Base-by-base conservation (phyloP, 2,113 vertebrate species). In the Proterorhinus semilunaris region DNA sequence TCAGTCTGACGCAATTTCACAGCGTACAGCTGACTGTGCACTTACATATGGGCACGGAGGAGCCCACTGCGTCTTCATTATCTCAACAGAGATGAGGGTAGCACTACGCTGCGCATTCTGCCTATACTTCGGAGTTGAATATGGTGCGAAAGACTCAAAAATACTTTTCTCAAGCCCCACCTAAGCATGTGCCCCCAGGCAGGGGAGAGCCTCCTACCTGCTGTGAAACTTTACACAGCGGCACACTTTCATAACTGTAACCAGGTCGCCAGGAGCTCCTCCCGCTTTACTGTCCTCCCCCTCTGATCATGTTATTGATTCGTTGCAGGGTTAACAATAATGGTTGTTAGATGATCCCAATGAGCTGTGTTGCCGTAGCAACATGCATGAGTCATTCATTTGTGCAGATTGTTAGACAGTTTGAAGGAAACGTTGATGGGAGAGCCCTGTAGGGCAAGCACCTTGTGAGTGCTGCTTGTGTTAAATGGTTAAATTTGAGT, bases 151-250 rank as follows among this genome's bases (percentile, higher is more conserved):
- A 82, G 68, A 53, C 83, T 73, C 68, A 88, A 87, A 89, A 58
- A 58, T 92, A 88, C 85, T 90, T 90, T 91, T 91, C 85, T 87
- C 73, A 85, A 85, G 88, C 90, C 89, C 88, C 91, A 91, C 91
- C 90, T 90, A 68, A 84, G 86, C 4, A 4, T 86, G 83, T 72
- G 85, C 81, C 92, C 86, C 61, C 9, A 88, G 88, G 92, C 87
- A 21, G 78, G 85, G 88, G 91, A 91, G 90, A 89, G 89, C 88
- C 88, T 10, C 84, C 86, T 86, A 91, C 87, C 86, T 90, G 86
- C 79, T 80, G 50, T 59, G 64, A 71, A 79, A 72, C 74, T 17
- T 43, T 44, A 42, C 66, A 55, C 27, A 59, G 65, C 62, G 72
- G 80, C 83, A 85, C 61, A 62, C 83, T 75, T 79, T 69, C 81